A percentile compares a stretch with the other conserved stretches of the same genome.
phyloP scores from a whole-genome alignment of 2,113 vertebrate genomes.

The Porphyrio hochstetteri region DNA sequence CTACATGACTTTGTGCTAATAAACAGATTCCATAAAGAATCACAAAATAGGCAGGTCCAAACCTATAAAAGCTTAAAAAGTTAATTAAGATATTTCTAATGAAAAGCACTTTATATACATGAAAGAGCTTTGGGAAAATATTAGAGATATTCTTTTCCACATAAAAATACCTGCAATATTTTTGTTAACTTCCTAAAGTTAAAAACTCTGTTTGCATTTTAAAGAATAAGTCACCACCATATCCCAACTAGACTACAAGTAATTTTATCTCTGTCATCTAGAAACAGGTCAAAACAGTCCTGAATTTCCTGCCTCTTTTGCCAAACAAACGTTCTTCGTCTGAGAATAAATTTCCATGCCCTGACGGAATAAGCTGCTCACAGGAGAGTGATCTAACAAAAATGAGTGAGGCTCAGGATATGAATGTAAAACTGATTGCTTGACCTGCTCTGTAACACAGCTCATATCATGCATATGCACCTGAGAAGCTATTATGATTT shows the following conservation, averaged over 20 bases:
- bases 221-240: background rate
- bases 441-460: slow-evolving; percentile 30
- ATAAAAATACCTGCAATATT: background rate
- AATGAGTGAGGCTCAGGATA: slow-evolving; percentile 33
- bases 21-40: slow-evolving; percentile 6
- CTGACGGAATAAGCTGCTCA: slow-evolving; percentile 43
- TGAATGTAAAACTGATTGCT: slow-evolving; percentile 54
- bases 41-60: background rate
- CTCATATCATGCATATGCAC: slow-evolving; percentile 28
- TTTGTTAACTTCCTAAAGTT: background rate
- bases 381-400: slow-evolving; percentile 50
- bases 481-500: slow-evolving; percentile 59
- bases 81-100: background rate
- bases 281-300: slow-evolving; percentile 28
- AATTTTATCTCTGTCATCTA: slow-evolving; percentile 17
- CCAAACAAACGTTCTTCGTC: slow-evolving; percentile 1
- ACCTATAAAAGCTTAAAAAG: background rate
- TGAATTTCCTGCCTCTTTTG: slow-evolving; percentile 30
- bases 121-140: background rate
- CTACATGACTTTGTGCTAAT: slow-evolving; percentile 5
- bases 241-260: background rate
- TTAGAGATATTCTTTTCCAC: background rate
- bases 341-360: slow-evolving; percentile 59
- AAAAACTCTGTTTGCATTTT: background rate
- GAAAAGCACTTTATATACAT: background rate